phyloP scores from a whole-genome alignment of 2,888 invertebrate species.

The Xylophagus ater region DNA sequence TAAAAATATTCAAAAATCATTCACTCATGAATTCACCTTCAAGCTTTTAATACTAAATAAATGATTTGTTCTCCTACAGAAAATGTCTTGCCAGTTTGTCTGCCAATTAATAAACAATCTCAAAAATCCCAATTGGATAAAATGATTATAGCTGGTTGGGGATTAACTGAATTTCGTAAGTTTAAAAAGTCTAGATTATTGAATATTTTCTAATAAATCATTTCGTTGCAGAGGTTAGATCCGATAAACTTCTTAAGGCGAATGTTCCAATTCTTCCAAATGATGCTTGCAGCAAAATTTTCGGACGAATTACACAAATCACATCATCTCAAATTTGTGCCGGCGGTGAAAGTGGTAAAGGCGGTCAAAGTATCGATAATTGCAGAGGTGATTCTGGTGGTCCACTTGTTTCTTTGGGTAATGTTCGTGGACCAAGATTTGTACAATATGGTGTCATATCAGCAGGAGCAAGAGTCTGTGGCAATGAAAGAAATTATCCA shows the following conservation, averaged over 20 bases:
- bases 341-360: constrained; percentile 39
- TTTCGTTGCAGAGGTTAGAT: constrained; percentile 4
- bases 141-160: constrained; percentile 47
- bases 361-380: constrained; percentile 14
- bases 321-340: constrained; percentile 43
- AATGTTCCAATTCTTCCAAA: constrained; percentile 29
- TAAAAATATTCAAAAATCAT: neutral
- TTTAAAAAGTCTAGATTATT: neutral
- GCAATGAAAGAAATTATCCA: constrained; percentile 39
- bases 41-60: constrained; percentile 4
- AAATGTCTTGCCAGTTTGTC: constrained; percentile 32
- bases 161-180: constrained; percentile 40
- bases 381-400: constrained; percentile 22
- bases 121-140: constrained; percentile 29
- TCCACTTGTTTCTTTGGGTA: constrained; percentile 19
- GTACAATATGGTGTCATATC: constrained; percentile 49
- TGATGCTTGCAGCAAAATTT: constrained; percentile 30
- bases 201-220: neutral
- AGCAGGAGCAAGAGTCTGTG: constrained; percentile 46
- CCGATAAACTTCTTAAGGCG: constrained; percentile 30
- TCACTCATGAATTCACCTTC: constrained; percentile 7
- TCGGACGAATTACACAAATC: constrained; percentile 22
- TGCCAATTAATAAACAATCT: constrained; percentile 37
- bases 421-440: constrained; percentile 19
- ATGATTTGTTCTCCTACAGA: constrained; percentile 4